Conservation (phyloP, 2,888 invertebrate species). For the Lapara coniferarum region DNA sequence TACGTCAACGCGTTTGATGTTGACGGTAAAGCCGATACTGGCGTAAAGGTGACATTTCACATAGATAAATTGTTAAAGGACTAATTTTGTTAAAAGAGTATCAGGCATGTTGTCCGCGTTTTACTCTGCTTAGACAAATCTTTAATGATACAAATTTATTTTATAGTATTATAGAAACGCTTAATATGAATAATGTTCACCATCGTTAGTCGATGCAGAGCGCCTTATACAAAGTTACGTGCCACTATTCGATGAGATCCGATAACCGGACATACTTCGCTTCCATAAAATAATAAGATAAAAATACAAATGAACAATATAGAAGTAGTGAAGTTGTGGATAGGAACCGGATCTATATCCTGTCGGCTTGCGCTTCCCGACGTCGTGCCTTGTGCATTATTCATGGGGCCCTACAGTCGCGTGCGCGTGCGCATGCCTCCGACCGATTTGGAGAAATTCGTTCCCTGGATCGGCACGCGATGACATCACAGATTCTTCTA, state of each 20-base stretch:
- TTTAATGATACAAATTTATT: no score
- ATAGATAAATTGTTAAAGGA: no score
- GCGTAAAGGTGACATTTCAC: no score
- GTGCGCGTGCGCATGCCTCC: constrained; percentile 31
- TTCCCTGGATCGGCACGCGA: constrained; percentile 41
- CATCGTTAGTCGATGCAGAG: neutral
- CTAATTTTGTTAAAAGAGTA: no score
- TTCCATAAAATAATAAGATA: constrained; percentile 4
- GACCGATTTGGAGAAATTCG: constrained; percentile 44
- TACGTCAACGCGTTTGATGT: no score
- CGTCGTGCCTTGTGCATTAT: constrained; percentile 63
- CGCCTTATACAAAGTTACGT: neutral
- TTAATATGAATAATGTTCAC: no score
- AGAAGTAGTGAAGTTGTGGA: constrained; percentile 27
- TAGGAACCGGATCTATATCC: constrained; percentile 78
- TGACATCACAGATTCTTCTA: constrained; percentile 41
- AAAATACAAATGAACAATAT: constrained; percentile 18
- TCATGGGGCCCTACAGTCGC: constrained; percentile 56
- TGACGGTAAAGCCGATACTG: no score
- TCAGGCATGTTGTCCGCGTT: no score
- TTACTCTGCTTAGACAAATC: no score
- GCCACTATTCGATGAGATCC: no score
- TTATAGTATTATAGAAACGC: no score
- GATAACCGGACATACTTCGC: no score
- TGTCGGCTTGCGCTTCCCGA: constrained; percentile 59